Percentiles rank a stretch among this genome's conserved stretches.
These are phyloP conservation scores for Enteromius mattozi DNA, from an alignment of 2,797 vertebrate genomes.

Conservation along the genomic window DNA sequence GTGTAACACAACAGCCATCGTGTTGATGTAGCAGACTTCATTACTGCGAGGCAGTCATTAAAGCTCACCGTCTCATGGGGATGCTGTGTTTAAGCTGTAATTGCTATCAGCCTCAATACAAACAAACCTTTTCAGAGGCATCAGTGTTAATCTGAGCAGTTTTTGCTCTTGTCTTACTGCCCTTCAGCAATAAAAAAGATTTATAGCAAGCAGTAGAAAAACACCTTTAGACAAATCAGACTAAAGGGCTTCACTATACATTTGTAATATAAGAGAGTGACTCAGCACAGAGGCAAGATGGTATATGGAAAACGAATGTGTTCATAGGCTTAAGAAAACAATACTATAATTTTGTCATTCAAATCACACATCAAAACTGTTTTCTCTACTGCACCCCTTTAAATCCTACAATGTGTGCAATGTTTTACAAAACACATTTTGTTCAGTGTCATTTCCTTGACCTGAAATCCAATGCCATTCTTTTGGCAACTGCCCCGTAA, in stretches of 20 bases:
- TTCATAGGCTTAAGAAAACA: not conserved
- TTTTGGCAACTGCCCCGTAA: not conserved
- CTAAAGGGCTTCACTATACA: not conserved
- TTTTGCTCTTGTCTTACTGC: conserved; percentile 15
- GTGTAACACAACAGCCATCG: conserved; percentile 22
- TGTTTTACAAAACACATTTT: not conserved
- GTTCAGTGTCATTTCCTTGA: not conserved
- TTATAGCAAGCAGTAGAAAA: not conserved
- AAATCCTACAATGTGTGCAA: not conserved
- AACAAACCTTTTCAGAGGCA: conserved; percentile 39
- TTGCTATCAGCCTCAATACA: conserved; percentile 43
- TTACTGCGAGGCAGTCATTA: conserved; percentile 30
- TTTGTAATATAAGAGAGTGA: not conserved
- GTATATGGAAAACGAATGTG: not conserved
- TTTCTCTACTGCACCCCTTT: not conserved
- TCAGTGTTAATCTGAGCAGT: conserved; percentile 31
- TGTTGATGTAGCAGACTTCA: conserved; percentile 21
- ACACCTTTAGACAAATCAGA: not conserved
- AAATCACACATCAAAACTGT: not conserved
- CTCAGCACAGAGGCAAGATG: not conserved
- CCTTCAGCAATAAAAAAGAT: not conserved
- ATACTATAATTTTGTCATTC: not conserved
- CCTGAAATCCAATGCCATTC: not conserved
- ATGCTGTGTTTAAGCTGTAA: conserved; percentile 47
- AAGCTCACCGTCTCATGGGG: conserved; percentile 35